Base-by-base conservation (phyloP, 2,797 vertebrate species). In the Nothura maculosa region DNA sequence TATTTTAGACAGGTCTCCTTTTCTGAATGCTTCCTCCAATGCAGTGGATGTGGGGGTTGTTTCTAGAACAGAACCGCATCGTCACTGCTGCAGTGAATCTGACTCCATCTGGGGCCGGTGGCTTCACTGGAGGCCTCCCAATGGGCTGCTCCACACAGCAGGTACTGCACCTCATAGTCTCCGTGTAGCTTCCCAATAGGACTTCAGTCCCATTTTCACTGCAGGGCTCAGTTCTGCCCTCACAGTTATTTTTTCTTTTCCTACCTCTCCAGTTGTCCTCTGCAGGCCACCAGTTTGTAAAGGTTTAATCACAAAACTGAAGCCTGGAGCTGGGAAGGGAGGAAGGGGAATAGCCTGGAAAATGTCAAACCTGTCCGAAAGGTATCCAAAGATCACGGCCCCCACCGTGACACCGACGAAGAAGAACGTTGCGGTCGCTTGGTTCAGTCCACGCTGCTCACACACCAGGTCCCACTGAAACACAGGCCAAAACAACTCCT, bases 391-490 rank as follows among this genome's bases (percentile, higher is more conserved):
- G 17, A 98, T 42, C 87, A 98, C 55, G 10, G 98, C 98, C 47
- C 98, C 98, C 28, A 97, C 21, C 0, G 98, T 98, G 47, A 99
- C 98, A 0, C 98, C 98, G 0, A 98, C 61, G 92, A 99, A 99
- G 98, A 99, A 99, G 95, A 98, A 98, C 2, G 98, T 98, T 8
- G 98, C 98, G 0, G 98, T 91, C 0, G 96, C 96, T 81, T 98
- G 98, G 90, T 98, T 99, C 81, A 98, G 96, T 47, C 97, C 95
- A 20, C 98, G 98, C 70, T 95, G 90, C 18, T 98, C 95, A 10
- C 99, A 99, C 50, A 99, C 98, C 19, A 99, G 97, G 85, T 99
- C 98, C 98, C 98, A 99, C 98, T 99, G 86, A 82, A 96, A 93
- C 45, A 90, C 55, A 94, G 66, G 42, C 18, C 80, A 66, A 48